phyloP scores from a whole-genome alignment of 1,140 invertebrate species.

The Odontomachus brunneus region DNA sequence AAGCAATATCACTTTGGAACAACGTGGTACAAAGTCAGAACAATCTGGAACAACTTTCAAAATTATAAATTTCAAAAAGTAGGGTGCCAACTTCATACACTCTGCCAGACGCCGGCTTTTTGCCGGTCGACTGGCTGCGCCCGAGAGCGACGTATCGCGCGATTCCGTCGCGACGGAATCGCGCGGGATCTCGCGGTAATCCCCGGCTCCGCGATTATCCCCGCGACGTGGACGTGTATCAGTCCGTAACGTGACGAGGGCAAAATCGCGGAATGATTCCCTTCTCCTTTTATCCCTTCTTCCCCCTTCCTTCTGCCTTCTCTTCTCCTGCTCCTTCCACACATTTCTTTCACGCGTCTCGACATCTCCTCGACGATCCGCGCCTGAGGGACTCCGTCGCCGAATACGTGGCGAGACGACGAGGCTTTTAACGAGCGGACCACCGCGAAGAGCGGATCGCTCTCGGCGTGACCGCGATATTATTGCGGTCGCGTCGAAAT shows the following conservation, averaged over 20 bases:
- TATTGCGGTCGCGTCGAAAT: constrained; percentile 18
- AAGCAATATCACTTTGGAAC: too few relatives aligned
- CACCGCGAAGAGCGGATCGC: constrained; percentile 47
- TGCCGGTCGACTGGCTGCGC: neutral
- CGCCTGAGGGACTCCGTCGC: constrained; percentile 20
- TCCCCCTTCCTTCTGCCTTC: neutral
- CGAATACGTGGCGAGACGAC: constrained; percentile 17
- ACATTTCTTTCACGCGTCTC: neutral
- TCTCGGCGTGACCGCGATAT: constrained; percentile 42
- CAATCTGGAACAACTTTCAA: too few relatives aligned
- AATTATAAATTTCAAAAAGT: too few relatives aligned
- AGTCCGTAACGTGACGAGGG: constrained; percentile 44
- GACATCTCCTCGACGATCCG: neutral
- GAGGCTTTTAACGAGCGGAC: constrained; percentile 45
- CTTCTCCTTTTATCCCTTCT: too few relatives aligned
- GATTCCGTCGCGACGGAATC: constrained; percentile 26
- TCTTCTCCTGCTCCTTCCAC: too few relatives aligned
- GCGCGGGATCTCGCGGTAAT: neutral
- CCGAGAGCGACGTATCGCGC: neutral
- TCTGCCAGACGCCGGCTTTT: neutral
- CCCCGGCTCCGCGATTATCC: constrained; percentile 18
- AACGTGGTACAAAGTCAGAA: too few relatives aligned
- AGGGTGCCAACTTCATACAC: too few relatives aligned
- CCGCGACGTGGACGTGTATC: constrained; percentile 25
- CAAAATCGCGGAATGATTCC: constrained; percentile 34